A percentile compares a stretch with the other conserved stretches of the same genome.
Conservation (phyloP, 2,888 invertebrate genomes). For the Hirtodrosophila alboralis region DNA sequence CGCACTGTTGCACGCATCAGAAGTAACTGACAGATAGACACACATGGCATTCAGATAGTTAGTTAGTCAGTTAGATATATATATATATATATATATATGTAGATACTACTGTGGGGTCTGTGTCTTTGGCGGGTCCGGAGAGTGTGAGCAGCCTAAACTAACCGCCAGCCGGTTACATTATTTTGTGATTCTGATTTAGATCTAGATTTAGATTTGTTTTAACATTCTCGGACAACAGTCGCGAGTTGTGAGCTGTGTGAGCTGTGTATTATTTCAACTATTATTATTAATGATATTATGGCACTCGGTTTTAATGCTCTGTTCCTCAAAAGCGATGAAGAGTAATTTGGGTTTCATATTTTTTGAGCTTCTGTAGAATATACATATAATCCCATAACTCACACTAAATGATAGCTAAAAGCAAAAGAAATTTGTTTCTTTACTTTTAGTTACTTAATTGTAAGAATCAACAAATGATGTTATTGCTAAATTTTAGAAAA, state of each 20-base stretch:
- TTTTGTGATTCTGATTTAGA: conserved; percentile 31
- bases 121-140: conserved; percentile 5
- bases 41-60: conserved; percentile 23
- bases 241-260: conserved; percentile 20
- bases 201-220: conserved; percentile 52
- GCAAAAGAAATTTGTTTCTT: no score
- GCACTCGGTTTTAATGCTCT: conserved; percentile 36
- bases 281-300: conserved; percentile 68
- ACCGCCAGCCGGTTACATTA: conserved; percentile 15
- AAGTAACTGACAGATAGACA: conserved; percentile 53
- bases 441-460: no score
- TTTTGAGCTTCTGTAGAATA: no score
- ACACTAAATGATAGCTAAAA: no score
- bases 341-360: no score
- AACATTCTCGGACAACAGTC: conserved; percentile 43
- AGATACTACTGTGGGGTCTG: conserved; percentile 21
- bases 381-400: no score
- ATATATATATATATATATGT: no score
- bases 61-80: no score
- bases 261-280: conserved; percentile 25
- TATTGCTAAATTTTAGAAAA: no score
- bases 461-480: no score
- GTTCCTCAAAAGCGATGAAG: neutral
- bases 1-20: conserved; percentile 65
- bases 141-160: neutral